These are phyloP conservation scores for Engraulis encrasicolus DNA, from an alignment of 2,113 vertebrate genomes.

Conservation along the genomic window DNA sequence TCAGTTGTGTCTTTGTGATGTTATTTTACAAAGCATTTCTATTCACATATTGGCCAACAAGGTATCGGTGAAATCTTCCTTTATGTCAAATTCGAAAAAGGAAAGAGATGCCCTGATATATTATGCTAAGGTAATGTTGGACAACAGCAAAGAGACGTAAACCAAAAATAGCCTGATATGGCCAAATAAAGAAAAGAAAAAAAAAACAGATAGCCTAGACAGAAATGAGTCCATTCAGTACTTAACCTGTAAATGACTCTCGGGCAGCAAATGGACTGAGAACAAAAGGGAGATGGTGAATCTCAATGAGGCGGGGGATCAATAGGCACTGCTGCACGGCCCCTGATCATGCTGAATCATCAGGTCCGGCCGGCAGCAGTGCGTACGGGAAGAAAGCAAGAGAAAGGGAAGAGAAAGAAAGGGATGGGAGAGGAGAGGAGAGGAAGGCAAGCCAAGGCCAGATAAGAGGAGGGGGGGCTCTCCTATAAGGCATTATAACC, in stretches of 20 bases:
- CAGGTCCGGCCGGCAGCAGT: not conserved
- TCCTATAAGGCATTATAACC: too few species aligned
- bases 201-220: too few species aligned
- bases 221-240: not conserved
- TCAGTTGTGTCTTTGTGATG: not conserved
- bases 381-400: not conserved
- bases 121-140: not conserved
- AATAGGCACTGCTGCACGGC: not conserved
- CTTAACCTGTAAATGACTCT: slow-evolving; percentile 18
- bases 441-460: too few species aligned
- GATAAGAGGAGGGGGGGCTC: too few species aligned
- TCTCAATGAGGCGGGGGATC: slow-evolving; percentile 3
- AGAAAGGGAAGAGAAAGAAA: too few species aligned
- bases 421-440: too few species aligned
- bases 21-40: not conserved
- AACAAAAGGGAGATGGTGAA: not conserved
- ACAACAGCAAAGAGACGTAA: not conserved
- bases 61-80: not conserved
- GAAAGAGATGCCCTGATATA: not conserved
- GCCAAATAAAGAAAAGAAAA: not conserved
- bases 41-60: not conserved
- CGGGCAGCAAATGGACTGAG: not conserved
- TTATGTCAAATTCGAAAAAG: not conserved
- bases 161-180: not conserved
- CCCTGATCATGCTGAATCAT: not conserved